Conservation (phyloP, 1,140 invertebrate genomes). For the Teleogryllus occipitalis region DNA sequence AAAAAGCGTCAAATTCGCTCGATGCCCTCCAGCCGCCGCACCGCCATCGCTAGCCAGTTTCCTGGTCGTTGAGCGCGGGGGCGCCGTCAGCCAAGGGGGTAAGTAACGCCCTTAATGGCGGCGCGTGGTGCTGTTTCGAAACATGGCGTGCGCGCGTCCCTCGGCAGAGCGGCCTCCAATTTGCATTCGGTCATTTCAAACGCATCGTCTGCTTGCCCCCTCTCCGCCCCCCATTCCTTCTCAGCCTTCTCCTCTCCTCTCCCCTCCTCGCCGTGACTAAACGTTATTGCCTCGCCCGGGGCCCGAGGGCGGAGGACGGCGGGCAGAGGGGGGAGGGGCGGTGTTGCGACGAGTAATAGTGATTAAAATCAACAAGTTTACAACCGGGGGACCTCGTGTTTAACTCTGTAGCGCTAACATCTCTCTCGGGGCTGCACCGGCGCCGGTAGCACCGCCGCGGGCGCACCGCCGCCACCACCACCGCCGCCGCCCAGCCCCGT, state of each 20-base stretch:
- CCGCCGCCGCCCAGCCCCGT: too few species aligned
- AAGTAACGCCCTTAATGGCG: too few species aligned
- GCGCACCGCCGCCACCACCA: too few species aligned
- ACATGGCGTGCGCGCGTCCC: too few species aligned
- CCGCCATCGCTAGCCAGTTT: too few species aligned
- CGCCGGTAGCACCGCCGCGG: too few species aligned
- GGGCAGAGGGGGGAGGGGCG: not conserved
- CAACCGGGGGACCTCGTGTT: not conserved
- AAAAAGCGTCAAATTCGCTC: too few species aligned
- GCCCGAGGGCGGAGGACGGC: not conserved
- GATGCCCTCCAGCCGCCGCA: too few species aligned
- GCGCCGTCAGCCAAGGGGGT: too few species aligned
- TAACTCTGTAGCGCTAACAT: slow-evolving; percentile 6
- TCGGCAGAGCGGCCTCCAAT: not conserved
- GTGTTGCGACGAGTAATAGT: slow-evolving; percentile 10
- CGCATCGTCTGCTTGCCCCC: slow-evolving; percentile 2
- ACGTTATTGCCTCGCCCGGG: slow-evolving; percentile 8
- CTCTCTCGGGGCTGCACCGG: not conserved
- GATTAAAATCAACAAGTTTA: slow-evolving; percentile 18
- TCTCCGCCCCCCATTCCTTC: not conserved
- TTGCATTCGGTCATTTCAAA: slow-evolving; percentile 9
- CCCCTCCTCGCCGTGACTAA: slow-evolving; percentile 7
- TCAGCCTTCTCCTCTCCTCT: not conserved
- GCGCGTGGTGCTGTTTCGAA: too few species aligned
- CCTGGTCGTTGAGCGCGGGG: too few species aligned